phyloP scores from a whole-genome alignment of 2,888 invertebrate species.

The Polietes domitor region DNA sequence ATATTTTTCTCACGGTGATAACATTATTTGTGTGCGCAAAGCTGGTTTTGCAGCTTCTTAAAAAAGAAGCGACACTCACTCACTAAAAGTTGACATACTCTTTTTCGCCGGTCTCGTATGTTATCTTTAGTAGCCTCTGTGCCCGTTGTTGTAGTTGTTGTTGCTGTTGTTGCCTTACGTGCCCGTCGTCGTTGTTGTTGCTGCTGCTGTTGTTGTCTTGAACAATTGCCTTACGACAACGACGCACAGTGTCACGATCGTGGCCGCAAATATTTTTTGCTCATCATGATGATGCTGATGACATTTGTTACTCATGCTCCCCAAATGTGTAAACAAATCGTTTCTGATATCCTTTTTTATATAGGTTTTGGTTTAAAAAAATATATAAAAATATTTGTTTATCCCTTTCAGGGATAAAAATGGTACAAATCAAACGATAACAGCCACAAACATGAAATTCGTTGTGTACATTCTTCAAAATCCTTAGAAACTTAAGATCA shows the following conservation, averaged over 20 bases:
- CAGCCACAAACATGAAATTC: too few relatives aligned
- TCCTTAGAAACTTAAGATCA: too few relatives aligned
- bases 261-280: too few relatives aligned
- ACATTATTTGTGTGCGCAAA: constrained; percentile 66
- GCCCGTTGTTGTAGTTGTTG: constrained; percentile 7
- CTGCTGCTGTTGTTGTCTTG: constrained; percentile 2
- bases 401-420: too few relatives aligned
- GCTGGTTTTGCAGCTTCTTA: constrained; percentile 67
- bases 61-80: constrained; percentile 65
- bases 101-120: constrained; percentile 69
- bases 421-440: too few relatives aligned
- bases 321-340: too few relatives aligned
- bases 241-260: not conserved
- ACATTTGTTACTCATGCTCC: too few relatives aligned
- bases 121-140: constrained; percentile 64
- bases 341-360: too few relatives aligned
- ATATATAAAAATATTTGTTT: too few relatives aligned
- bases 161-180: constrained; percentile 70
- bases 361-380: too few relatives aligned
- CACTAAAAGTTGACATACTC: constrained; percentile 70
- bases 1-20: constrained; percentile 72
- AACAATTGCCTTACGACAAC: constrained; percentile 52
- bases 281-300: too few relatives aligned
- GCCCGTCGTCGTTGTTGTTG: constrained; percentile 8
- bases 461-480: too few relatives aligned